These are phyloP conservation scores for Trididemnum clinides DNA, from an alignment of 23 tunicate genomes.

Conservation along the genomic window DNA sequence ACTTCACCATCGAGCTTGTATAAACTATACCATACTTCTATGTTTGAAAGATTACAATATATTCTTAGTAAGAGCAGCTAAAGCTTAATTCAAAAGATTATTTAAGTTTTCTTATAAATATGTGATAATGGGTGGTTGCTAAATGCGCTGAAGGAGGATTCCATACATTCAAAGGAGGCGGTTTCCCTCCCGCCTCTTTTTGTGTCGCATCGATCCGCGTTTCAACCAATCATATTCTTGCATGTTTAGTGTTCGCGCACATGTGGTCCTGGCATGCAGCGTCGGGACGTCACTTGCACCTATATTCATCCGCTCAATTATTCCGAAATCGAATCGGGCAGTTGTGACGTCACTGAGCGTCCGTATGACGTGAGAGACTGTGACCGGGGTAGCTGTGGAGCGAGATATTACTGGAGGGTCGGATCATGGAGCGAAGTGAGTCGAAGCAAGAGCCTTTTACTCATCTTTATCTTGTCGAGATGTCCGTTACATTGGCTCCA, in stretches of 20 bases:
- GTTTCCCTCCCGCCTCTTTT: neutral
- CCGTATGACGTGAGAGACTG: slow-evolving; percentile 73
- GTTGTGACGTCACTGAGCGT: slow-evolving; percentile 37
- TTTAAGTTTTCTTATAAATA: too few species aligned
- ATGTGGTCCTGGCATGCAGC: slow-evolving; percentile 82
- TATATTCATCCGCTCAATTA: slow-evolving; percentile 63
- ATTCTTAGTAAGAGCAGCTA: too few species aligned
- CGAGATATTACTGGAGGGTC: slow-evolving; percentile 62
- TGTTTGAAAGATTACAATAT: too few species aligned
- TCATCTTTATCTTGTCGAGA: too few species aligned
- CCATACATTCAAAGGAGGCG: too few species aligned
- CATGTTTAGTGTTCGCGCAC: slow-evolving; percentile 70
- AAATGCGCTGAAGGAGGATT: too few species aligned
- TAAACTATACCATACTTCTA: too few species aligned
- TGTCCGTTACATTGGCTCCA: too few species aligned
- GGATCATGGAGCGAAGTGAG: slow-evolving; percentile 87
- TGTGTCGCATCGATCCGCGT: neutral
- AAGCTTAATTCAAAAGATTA: too few species aligned
- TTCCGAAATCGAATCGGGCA: slow-evolving; percentile 17
- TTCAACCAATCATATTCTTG: neutral
- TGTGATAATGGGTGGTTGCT: too few species aligned
- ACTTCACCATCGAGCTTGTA: too few species aligned
- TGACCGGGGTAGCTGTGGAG: slow-evolving; percentile 64
- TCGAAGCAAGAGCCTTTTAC: too few species aligned
- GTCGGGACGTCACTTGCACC: slow-evolving; percentile 61